Percentiles rank a stretch among this genome's conserved stretches.
phyloP scores from a whole-genome alignment of 35 echinoderm and acorn worm species.

The Ophioderma brevispina region DNA sequence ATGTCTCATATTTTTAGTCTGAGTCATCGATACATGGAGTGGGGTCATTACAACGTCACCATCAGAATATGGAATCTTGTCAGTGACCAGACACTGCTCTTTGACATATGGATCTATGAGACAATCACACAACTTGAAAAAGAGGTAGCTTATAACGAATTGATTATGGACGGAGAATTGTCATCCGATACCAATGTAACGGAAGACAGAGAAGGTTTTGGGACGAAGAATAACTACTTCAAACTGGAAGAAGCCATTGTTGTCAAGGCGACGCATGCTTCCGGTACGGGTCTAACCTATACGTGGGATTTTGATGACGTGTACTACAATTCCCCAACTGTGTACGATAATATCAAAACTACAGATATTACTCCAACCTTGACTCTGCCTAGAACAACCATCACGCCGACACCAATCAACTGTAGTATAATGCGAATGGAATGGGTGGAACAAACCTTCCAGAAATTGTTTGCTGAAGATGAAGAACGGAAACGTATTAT shows the following conservation, averaged over 20 bases:
- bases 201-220: constrained; percentile 63
- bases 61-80: constrained; percentile 79
- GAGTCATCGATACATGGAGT: constrained; percentile 58
- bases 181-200: constrained; percentile 61
- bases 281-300: constrained; percentile 83
- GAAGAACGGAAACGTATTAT: background rate
- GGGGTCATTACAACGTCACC: constrained; percentile 82
- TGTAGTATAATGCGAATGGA: constrained; percentile 1
- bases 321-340: constrained; percentile 26
- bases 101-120: constrained; percentile 75
- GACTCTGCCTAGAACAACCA: constrained; percentile 17
- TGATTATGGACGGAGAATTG: constrained; percentile 71
- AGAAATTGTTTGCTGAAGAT: constrained; percentile 1
- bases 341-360: background rate
- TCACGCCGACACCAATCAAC: background rate
- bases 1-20: constrained; percentile 57
- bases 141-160: constrained; percentile 77
- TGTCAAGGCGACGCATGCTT: constrained; percentile 62
- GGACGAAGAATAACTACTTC: constrained; percentile 60
- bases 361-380: constrained; percentile 20
- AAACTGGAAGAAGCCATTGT: constrained; percentile 78
- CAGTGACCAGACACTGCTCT: constrained; percentile 41
- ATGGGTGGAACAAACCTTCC: background rate
- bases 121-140: constrained; percentile 81
- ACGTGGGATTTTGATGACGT: constrained; percentile 93